These are phyloP conservation scores for Peromyscus nudipes DNA, from an alignment of 2,797 vertebrate species.

Conservation along the genomic window DNA sequence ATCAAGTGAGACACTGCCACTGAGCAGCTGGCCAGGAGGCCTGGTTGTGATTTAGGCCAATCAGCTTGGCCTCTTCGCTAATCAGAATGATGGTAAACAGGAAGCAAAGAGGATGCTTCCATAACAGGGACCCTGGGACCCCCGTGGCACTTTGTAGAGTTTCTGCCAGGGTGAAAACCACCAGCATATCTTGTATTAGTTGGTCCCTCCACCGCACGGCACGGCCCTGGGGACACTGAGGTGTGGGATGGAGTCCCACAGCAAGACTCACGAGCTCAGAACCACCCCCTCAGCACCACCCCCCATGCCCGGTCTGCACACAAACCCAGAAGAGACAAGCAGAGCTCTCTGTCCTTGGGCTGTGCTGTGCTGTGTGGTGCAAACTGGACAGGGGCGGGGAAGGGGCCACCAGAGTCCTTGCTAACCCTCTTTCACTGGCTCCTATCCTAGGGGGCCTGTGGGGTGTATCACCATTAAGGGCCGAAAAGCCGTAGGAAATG, in stretches of 20 bases:
- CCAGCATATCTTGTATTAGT: background rate
- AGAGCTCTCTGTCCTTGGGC: background rate
- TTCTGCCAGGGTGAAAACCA: background rate
- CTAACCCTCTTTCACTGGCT: background rate
- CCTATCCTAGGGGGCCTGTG: background rate
- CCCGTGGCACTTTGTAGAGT: background rate
- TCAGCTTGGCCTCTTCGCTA: background rate
- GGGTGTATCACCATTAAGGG: background rate
- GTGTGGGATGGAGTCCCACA: too few species aligned
- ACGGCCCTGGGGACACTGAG: background rate
- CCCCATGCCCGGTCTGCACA: too few species aligned
- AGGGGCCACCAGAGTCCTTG: background rate
- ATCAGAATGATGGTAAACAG: constrained; percentile 19
- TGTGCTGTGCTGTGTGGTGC: background rate
- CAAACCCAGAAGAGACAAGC: background rate
- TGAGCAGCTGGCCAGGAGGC: background rate
- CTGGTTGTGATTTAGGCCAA: constrained; percentile 40
- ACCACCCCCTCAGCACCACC: background rate
- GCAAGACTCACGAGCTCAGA: background rate
- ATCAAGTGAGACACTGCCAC: background rate
- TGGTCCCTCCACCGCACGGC: rapidly evolving
- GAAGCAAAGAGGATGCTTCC: background rate
- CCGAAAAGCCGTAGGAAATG: background rate
- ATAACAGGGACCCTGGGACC: background rate
- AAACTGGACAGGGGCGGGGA: too few species aligned